Percentiles rank a stretch among this genome's conserved stretches.
Evolutionary conservation across 2,113 vertebrate genomes (phyloP).

Genomic region (Dicerorhinus sumatrensis): DNA sequence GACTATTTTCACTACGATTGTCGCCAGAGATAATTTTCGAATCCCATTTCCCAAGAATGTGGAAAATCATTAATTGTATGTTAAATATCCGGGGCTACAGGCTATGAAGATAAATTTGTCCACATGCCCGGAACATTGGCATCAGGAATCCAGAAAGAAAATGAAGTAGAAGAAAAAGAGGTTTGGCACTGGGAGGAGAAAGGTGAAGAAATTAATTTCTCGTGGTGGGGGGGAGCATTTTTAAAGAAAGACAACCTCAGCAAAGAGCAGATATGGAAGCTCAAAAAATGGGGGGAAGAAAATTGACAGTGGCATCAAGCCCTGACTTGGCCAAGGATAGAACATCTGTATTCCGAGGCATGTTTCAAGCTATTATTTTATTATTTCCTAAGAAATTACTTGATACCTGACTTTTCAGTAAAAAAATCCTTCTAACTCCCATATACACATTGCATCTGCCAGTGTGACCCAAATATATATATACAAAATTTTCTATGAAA

Average conservation of each 20-base stretch:
- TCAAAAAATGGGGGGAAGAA: not conserved
- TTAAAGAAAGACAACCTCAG: not conserved
- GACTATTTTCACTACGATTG: not conserved
- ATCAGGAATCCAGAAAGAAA: not conserved
- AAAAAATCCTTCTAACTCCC: not conserved
- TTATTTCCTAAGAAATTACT: constrained; percentile 1
- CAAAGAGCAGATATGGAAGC: not conserved
- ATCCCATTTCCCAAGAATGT: not conserved
- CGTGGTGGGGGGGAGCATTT: not conserved
- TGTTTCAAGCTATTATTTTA: not conserved
- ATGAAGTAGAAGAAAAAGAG: not conserved
- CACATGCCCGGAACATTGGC: not conserved
- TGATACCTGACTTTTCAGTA: not conserved
- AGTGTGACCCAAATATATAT: not conserved
- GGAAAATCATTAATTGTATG: not conserved
- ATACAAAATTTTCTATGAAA: not conserved
- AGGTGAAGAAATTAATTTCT: not conserved
- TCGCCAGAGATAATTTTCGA: not conserved
- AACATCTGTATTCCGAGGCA: too few relatives aligned
- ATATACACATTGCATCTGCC: not conserved
- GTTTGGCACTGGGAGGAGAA: not conserved
- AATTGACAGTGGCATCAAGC: not conserved
- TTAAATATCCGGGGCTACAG: not conserved
- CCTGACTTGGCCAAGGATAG: not conserved
- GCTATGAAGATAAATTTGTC: not conserved